Evolutionary conservation across 1,140 invertebrate genomes (phyloP), one percentile per base, ranked within the genome.

Genomic region (Ectropis grisescens): DNA sequence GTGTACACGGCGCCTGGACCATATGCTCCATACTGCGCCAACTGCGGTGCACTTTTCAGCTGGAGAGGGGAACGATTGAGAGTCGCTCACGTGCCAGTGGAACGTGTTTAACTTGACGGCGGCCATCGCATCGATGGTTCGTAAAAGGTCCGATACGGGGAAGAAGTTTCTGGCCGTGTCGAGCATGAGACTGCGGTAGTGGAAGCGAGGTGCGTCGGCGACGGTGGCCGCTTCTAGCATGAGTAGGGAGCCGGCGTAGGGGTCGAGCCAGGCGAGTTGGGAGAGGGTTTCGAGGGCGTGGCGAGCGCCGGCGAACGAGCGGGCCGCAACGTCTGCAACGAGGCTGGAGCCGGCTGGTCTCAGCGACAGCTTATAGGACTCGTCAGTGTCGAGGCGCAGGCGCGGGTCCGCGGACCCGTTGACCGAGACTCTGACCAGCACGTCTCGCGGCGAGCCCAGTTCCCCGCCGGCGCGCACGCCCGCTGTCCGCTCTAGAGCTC

Each of bases 1-100:
- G 85, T 87, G 65, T 95, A 95, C 0, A 88, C 83, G 49, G 90
- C 85, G 13, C 86, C 83, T 0, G 86, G 80, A 2, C 87, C 87
- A 56, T 94, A 94, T 0, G 93, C 90, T 9, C 93, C 93, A 47
- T 89, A 89, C 39, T 87, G 85, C 1, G 88, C 84, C 58, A 95
- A 75, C 46, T 90, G 84, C 0, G 93, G 92, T 14, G 89, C 86
- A 36, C 85, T 84, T 8, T 86, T 82, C 2, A 91, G 85, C 19
- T 87, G 75, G 42, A 93, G 84, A 0, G 93, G 93, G 92, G 69
- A 94, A 94, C 53, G 91, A 93, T 50, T 95, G 93, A 0, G 89
- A 88, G 59, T 94, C 93, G 1, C 91, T 92, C 0, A 91, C 84
- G 57, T 95, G 93, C 92, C 92, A 94, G 67, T 95, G 93, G 34